These are phyloP conservation scores for Acrobasis repandana DNA, from an alignment of 2,888 invertebrate genomes.

Conservation along the genomic window DNA sequence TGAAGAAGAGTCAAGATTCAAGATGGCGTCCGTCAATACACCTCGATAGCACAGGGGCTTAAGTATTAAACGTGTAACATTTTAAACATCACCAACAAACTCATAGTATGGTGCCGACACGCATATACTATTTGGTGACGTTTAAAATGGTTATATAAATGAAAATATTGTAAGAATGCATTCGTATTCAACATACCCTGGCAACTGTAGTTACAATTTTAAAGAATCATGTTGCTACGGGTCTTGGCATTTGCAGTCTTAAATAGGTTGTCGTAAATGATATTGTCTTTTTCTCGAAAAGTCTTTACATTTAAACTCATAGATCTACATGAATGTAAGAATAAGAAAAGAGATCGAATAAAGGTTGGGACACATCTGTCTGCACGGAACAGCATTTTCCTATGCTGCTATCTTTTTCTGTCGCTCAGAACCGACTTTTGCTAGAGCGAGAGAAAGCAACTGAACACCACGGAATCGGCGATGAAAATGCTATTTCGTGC, in stretches of 20 bases:
- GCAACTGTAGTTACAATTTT: slow-evolving; percentile 16
- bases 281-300: too few species aligned
- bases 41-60: slow-evolving; percentile 35
- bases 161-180: slow-evolving; percentile 43
- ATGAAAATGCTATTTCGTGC: too few species aligned
- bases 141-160: slow-evolving; percentile 40
- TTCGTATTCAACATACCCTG: slow-evolving; percentile 46
- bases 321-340: too few species aligned
- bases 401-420: too few species aligned
- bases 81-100: slow-evolving; percentile 7
- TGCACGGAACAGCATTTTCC: too few species aligned
- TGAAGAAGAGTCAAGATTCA: slow-evolving; percentile 21
- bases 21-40: slow-evolving; percentile 31
- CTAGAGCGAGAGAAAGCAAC: too few species aligned
- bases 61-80: neutral
- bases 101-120: neutral
- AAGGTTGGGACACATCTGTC: too few species aligned
- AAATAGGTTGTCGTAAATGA: slow-evolving; percentile 8
- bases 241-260: slow-evolving; percentile 21
- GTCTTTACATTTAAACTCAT: too few species aligned
- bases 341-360: too few species aligned
- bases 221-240: neutral
- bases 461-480: too few species aligned
- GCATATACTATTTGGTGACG: slow-evolving; percentile 34
- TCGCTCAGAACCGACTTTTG: too few species aligned